Conservation (phyloP, 2,113 vertebrate genomes). For the Ardeotis arabs region DNA sequence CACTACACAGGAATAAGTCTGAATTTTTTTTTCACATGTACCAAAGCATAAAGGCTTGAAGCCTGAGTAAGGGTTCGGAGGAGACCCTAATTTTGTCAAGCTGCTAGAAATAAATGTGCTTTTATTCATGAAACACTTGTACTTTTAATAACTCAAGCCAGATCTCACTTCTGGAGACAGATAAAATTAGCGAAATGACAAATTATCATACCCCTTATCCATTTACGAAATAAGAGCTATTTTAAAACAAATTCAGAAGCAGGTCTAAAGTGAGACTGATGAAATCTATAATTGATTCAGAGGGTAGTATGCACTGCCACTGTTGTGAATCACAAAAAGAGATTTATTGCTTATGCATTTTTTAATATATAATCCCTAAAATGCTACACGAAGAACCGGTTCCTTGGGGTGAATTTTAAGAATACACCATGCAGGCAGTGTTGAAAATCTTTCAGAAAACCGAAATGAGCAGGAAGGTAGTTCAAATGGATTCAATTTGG, state of each 20-base stretch:
- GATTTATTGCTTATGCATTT: conserved; percentile 42
- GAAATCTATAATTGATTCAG: conserved; percentile 34
- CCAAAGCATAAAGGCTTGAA: not conserved
- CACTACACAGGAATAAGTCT: not conserved
- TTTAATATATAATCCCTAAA: conserved; percentile 53
- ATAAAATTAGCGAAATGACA: conserved; percentile 18
- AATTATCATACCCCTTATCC: not conserved
- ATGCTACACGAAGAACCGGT: not conserved
- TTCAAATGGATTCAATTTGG: conserved; percentile 40
- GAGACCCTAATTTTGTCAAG: not conserved
- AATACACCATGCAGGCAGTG: not conserved
- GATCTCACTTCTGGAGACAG: not conserved
- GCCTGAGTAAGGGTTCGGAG: not conserved
- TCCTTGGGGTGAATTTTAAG: conserved; percentile 45
- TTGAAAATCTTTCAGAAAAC: conserved; percentile 45
- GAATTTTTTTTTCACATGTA: not conserved
- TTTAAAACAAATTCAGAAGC: conserved; percentile 43
- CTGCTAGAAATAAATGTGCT: not conserved
- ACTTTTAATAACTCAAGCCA: conserved; percentile 18
- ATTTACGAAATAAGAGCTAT: not conserved
- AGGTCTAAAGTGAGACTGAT: conserved; percentile 20
- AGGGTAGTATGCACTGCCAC: not conserved
- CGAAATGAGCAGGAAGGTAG: conserved; percentile 22
- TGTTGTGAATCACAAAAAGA: conserved; percentile 1
- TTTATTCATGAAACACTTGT: not conserved